phyloP scores from a whole-genome alignment of 2,113 vertebrate genomes.

The zebrafish (Danio rerio) region DNA sequence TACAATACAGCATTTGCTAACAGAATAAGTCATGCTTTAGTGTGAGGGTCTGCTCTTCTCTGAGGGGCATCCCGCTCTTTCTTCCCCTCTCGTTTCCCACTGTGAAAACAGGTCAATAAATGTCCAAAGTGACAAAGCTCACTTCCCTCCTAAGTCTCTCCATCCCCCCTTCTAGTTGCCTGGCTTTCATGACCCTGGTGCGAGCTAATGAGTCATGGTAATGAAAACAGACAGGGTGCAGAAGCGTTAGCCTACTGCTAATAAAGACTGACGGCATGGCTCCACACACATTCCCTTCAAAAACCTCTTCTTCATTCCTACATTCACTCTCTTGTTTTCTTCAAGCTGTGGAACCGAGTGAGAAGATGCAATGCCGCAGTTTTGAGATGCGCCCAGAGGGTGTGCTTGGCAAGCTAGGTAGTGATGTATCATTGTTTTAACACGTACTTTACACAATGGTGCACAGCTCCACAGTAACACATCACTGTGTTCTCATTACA shows the following conservation, averaged over 20 bases:
- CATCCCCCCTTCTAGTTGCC: slow-evolving; percentile 21
- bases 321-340: slow-evolving; percentile 46
- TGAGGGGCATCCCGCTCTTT: slow-evolving; percentile 19
- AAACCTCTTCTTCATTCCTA: slow-evolving; percentile 21
- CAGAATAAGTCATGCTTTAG: slow-evolving; percentile 19
- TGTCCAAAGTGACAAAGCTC: slow-evolving; percentile 56
- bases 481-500: too few relatives aligned
- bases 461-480: not conserved
- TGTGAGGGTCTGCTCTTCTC: slow-evolving; percentile 37
- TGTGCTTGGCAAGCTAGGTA: slow-evolving; percentile 10
- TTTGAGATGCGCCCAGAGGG: not conserved
- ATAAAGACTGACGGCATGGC: slow-evolving; percentile 51
- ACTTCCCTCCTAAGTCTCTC: slow-evolving; percentile 37
- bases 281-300: slow-evolving; percentile 47
- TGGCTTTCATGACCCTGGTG: slow-evolving; percentile 49
- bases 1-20: not conserved
- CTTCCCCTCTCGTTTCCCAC: slow-evolving; percentile 15
- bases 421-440: not conserved
- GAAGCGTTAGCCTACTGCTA: slow-evolving; percentile 53
- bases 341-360: slow-evolving; percentile 37
- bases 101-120: slow-evolving; percentile 61
- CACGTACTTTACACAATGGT: not conserved
- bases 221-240: slow-evolving; percentile 55
- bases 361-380: slow-evolving; percentile 6
- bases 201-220: slow-evolving; percentile 58